Base-by-base conservation (phyloP, 2,797 vertebrate genomes). In the Odontamblyopus rebecca region DNA sequence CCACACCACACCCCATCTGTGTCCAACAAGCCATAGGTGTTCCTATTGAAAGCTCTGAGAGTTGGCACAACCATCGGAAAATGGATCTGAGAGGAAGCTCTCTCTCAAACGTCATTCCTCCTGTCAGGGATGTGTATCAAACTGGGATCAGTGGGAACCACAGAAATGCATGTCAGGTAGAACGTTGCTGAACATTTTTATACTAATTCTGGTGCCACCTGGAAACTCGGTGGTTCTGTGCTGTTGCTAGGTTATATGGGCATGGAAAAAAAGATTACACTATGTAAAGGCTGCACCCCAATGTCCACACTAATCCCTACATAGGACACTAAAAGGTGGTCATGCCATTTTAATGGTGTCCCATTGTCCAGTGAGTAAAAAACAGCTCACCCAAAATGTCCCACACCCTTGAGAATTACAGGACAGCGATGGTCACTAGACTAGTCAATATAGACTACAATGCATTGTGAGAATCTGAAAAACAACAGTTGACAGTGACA, bases 31-130 rank as follows among this genome's bases (percentile, higher is more conserved):
- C 69, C 51, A 15, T 41, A 62, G 5, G 27, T 56, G 72, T 0
- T 57, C 59, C 72, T 51, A 68, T 67, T 63, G 51, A 56, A 67
- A 68, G 63, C 68, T 30, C 54, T 11, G 32, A 41, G 73, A 77
- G 51, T 74, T 57, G 60, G 75, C 68, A 41, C 63, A 35, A 1
- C 57, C 74, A 76, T 69, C 41, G 50, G 80, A 73, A 76, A 64
- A 69, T 38, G 57, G 70, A 68, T 69, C 29, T 67, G 29, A 76
- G 35, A 18, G 8, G 66, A 30, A 38, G 72, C 41, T 67, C 51
- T 30, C 51, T 30, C n/a, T 70, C 51, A 57, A 0, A 16, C 63
- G 5, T 67, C 66, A 66, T 60, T 35, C 61, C 61, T 30, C 19
- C 16, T 35, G 60, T 69, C 18, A 54, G 65, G 12, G 48, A 18